Percentiles rank a stretch among this genome's conserved stretches.
Conservation (phyloP, 2,797 vertebrate genomes). For the Lagodon rhomboides region DNA sequence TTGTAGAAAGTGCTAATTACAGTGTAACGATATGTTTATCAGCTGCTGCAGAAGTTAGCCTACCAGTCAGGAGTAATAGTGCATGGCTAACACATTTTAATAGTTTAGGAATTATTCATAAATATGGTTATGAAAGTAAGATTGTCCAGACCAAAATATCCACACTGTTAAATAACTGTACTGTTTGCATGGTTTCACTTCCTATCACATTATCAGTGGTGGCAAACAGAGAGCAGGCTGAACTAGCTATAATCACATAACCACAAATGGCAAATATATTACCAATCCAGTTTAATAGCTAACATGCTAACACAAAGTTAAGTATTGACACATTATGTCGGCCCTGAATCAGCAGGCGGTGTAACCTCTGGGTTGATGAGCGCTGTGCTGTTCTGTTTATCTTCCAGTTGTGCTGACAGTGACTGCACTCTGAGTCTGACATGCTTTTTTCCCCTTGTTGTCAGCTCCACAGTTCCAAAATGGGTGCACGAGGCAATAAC, state of each 20-base stretch:
- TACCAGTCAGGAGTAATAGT: background rate
- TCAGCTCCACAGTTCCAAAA: conserved; percentile 87
- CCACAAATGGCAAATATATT: background rate
- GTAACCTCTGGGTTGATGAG: background rate
- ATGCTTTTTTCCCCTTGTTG: conserved; percentile 16
- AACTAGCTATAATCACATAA: background rate
- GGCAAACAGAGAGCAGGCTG: background rate
- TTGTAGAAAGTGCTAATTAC: background rate
- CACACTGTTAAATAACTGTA: background rate
- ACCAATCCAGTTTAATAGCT: too few species aligned
- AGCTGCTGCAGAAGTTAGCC: background rate
- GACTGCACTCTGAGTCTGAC: background rate
- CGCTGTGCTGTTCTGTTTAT: background rate
- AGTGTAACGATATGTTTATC: background rate
- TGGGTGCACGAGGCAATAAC: conserved; percentile 88
- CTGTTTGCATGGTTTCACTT: background rate
- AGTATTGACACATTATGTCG: background rate
- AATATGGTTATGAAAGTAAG: background rate
- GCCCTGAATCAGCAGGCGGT: background rate
- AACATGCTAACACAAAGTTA: background rate
- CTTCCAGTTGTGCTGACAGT: background rate
- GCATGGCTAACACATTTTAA: background rate
- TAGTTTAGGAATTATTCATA: background rate
- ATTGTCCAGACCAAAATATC: background rate
- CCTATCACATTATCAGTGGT: background rate